A percentile compares a stretch with the other conserved stretches of the same genome.
Conservation (phyloP, 1,140 invertebrate genomes). For the Papilio polytes region DNA sequence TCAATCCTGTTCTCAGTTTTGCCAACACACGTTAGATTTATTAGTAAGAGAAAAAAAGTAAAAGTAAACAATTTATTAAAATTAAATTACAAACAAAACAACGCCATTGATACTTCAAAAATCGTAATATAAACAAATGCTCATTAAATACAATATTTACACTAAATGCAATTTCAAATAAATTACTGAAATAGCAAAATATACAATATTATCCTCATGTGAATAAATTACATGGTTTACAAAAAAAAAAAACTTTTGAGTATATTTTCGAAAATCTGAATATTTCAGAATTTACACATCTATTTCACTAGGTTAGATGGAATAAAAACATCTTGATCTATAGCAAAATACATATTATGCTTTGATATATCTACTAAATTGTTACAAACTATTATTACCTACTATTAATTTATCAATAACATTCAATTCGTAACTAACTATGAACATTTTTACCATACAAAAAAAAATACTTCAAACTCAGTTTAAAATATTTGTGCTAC, state of each 20-base stretch:
- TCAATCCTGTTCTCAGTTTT: not conserved
- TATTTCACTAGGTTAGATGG: no score
- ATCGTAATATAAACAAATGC: slow-evolving; percentile 35
- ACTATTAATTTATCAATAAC: no score
- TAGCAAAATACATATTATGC: no score
- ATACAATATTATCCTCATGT: not conserved
- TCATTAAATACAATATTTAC: slow-evolving; percentile 42
- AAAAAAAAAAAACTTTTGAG: not conserved
- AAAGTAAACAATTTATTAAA: slow-evolving; percentile 30
- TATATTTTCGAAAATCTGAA: not conserved
- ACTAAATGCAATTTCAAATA: slow-evolving; percentile 41
- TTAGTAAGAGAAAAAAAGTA: not conserved
- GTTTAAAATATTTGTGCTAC: slow-evolving; percentile 1
- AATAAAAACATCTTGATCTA: no score
- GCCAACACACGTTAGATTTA: not conserved
- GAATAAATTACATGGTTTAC: not conserved
- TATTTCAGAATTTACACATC: no score
- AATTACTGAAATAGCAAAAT: slow-evolving; percentile 15
- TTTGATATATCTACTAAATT: no score
- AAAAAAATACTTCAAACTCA: not conserved
- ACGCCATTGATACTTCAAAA: not conserved
- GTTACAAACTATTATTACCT: no score
- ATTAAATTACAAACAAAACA: slow-evolving; percentile 6
- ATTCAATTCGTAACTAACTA: not conserved
- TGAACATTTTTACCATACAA: not conserved